Conservation (phyloP, 1,140 invertebrate genomes). For the Panagrolaimus sp. region DNA sequence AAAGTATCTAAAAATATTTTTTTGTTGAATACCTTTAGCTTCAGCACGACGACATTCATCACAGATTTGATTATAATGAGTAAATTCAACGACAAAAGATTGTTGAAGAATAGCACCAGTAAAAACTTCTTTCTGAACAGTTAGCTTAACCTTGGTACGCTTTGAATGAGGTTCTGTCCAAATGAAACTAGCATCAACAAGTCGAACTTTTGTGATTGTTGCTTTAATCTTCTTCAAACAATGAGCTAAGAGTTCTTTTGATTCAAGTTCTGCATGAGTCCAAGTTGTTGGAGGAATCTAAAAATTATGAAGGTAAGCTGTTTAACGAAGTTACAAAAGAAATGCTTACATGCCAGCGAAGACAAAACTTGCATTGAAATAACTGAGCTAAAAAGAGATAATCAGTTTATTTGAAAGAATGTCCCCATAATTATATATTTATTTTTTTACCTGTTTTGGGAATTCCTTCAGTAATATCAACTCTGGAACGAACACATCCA, state of each 20-base stretch:
- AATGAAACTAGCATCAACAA: constrained; percentile 90
- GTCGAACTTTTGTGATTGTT: constrained; percentile 68
- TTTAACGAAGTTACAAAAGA: no score
- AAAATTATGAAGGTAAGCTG: no score
- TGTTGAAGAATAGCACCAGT: constrained; percentile 68
- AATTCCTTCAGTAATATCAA: constrained; percentile 92
- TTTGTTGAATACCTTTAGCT: no score
- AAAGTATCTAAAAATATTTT: no score
- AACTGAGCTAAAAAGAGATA: constrained; percentile 64
- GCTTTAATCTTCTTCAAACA: constrained; percentile 91
- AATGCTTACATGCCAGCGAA: constrained; percentile 61
- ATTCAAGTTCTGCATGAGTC: constrained; percentile 81
- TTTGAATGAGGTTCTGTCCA: constrained; percentile 99
- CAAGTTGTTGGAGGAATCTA: constrained; percentile 80
- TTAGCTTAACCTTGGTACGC: constrained; percentile 89
- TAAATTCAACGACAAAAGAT: constrained; percentile 87
- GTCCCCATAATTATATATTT: constrained; percentile 30
- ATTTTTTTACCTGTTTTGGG: constrained; percentile 71
- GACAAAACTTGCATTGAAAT: constrained; percentile 74
- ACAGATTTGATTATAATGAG: constrained; percentile 86
- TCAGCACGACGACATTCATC: constrained; percentile 90
- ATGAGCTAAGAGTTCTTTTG: constrained; percentile 79
- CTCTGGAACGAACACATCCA: constrained; percentile 76
- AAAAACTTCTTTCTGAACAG: constrained; percentile 83
- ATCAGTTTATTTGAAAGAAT: background rate